Conservation (phyloP, 2,113 vertebrate species). For the Piprites chloris region DNA sequence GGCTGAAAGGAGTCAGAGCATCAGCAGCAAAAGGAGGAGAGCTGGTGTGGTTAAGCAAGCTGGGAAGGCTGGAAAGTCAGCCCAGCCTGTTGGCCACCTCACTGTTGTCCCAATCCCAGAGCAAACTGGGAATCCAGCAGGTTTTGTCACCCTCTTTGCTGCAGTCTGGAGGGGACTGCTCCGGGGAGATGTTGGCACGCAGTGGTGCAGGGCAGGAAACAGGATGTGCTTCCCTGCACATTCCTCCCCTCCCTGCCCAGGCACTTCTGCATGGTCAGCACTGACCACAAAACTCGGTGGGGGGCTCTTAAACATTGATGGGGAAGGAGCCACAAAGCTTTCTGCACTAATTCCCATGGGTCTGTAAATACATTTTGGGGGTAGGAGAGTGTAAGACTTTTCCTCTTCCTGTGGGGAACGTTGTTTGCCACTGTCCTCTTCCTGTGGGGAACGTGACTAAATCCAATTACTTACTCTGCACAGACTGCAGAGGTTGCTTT, state of each 20-base stretch:
- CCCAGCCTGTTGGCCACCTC: background rate
- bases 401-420: background rate
- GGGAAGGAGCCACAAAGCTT: background rate
- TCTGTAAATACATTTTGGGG: background rate
- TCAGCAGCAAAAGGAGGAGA: background rate
- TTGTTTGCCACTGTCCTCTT: too few species aligned
- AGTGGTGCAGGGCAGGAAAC: background rate
- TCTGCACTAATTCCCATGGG: background rate
- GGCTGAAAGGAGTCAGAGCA: background rate
- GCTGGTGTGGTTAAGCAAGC: background rate
- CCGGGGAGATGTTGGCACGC: background rate
- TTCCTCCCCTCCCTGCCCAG: background rate
- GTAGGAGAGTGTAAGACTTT: background rate
- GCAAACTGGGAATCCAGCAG: background rate
- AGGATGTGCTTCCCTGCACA: background rate
- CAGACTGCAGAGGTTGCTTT: background rate
- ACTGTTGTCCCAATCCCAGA: fast-evolving
- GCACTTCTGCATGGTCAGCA: fast-evolving
- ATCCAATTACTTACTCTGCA: background rate
- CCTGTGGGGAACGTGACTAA: background rate
- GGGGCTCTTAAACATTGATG: background rate
- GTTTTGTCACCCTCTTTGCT: background rate
- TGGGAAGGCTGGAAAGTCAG: background rate
- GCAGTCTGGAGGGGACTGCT: background rate
- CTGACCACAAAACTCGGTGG: background rate